Percentiles rank a stretch among this genome's conserved stretches.
Conservation (phyloP, 2,888 invertebrate genomes). For the Lampropteryx suffumata region DNA sequence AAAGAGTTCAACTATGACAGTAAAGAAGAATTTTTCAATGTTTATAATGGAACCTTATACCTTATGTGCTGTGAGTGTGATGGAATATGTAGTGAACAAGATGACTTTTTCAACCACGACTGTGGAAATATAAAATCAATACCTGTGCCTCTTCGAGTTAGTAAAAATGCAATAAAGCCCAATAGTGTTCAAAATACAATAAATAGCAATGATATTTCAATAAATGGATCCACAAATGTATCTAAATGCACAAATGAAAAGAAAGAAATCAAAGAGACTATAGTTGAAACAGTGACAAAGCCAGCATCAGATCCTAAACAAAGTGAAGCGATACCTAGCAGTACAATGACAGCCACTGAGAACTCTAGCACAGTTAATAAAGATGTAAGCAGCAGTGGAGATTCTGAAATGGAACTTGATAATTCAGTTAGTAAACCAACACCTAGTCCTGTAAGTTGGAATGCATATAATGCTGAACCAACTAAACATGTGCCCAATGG, state of each 20-base stretch:
- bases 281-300: slow-evolving; percentile 53
- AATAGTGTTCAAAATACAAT: slow-evolving; percentile 59
- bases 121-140: slow-evolving; percentile 82
- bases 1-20: slow-evolving; percentile 86
- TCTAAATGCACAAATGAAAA: slow-evolving; percentile 53
- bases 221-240: slow-evolving; percentile 57
- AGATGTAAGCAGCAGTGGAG: slow-evolving; percentile 54
- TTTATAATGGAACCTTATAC: slow-evolving; percentile 87
- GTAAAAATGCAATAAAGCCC: slow-evolving; percentile 67
- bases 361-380: slow-evolving; percentile 52
- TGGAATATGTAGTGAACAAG: slow-evolving; percentile 88
- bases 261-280: slow-evolving; percentile 55
- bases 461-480: slow-evolving; percentile 40
- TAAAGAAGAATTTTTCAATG: slow-evolving; percentile 86
- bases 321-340: slow-evolving; percentile 54
- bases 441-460: slow-evolving; percentile 48
- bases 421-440: slow-evolving; percentile 48
- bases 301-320: slow-evolving; percentile 41
- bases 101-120: slow-evolving; percentile 89
- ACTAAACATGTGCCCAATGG: slow-evolving; percentile 55
- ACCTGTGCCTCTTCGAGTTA: slow-evolving; percentile 77
- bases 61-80: slow-evolving; percentile 92
- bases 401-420: slow-evolving; percentile 57
- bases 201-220: slow-evolving; percentile 50
- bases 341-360: slow-evolving; percentile 58